Evolutionary conservation across 2,888 invertebrate species (phyloP).

Genomic region (Drosophila mercatorum): DNA sequence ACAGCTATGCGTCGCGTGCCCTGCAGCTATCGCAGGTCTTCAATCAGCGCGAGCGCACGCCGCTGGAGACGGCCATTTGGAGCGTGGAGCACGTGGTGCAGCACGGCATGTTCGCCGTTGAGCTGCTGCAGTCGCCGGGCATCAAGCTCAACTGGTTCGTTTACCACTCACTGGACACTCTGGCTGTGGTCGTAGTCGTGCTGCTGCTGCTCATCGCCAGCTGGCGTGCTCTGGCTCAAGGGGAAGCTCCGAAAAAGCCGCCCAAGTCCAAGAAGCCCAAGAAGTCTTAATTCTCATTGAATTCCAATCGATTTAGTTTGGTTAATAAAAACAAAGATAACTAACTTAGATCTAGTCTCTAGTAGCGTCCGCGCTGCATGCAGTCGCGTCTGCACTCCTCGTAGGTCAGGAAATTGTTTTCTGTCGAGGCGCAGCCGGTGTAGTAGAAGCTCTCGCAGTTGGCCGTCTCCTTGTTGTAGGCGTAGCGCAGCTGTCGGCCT

Average conservation of each 20-base stretch:
- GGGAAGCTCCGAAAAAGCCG: background rate
- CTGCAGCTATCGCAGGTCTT: constrained; percentile 85
- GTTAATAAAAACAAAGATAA: constrained; percentile 7
- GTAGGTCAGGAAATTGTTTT: constrained; percentile 78
- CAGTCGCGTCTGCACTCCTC: constrained; percentile 82
- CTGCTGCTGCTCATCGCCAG: constrained; percentile 3
- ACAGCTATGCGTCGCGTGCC: constrained; percentile 81
- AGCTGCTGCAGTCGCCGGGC: constrained; percentile 77
- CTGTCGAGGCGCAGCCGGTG: constrained; percentile 77
- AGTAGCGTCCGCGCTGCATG: constrained; percentile 76
- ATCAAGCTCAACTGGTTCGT: constrained; percentile 80
- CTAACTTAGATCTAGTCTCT: constrained; percentile 1
- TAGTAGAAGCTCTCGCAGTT: constrained; percentile 81
- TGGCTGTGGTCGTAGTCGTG: constrained; percentile 51
- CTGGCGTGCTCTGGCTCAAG: background rate
- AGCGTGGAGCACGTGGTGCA: constrained; percentile 87
- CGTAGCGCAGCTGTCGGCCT: constrained; percentile 75
- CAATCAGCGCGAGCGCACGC: constrained; percentile 86
- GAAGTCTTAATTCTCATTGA: constrained; percentile 9
- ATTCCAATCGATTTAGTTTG: background rate
- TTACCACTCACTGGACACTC: constrained; percentile 82
- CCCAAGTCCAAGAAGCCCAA: constrained; percentile 6
- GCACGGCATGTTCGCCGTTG: constrained; percentile 56
- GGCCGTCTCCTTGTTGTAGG: constrained; percentile 71
- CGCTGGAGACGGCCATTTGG: constrained; percentile 86